These are phyloP conservation scores for Gavia stellata DNA, from an alignment of 2,113 vertebrate species.

Conservation along the genomic window DNA sequence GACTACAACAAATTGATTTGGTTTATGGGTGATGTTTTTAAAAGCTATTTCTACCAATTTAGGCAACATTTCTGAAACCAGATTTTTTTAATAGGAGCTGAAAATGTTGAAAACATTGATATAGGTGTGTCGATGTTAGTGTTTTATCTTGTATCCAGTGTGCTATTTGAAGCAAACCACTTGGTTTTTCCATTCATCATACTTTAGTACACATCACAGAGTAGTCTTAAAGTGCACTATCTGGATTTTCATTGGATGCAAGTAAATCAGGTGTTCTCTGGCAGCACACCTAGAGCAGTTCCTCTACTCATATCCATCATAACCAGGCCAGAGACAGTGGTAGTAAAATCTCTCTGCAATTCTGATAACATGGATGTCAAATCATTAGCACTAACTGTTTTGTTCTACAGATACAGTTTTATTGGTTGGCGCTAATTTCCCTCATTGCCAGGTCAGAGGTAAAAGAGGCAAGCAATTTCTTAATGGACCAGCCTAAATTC, in stretches of 20 bases:
- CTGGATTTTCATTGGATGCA: background rate
- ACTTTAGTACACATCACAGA: background rate
- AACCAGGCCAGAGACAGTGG: background rate
- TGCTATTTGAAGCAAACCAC: background rate
- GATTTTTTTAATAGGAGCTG: background rate
- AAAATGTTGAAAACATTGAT: background rate
- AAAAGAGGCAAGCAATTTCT: background rate
- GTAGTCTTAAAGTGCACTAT: background rate
- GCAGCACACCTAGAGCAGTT: background rate
- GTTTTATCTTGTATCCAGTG: background rate
- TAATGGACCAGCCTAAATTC: background rate
- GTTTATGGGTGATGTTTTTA: background rate
- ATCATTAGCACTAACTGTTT: background rate
- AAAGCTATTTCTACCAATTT: background rate
- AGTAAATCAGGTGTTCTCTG: background rate
- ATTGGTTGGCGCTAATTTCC: background rate
- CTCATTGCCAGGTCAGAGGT: background rate
- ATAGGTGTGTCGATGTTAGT: background rate
- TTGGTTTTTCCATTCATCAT: background rate
- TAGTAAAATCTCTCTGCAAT: background rate
- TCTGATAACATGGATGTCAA: background rate
- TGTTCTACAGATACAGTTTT: background rate
- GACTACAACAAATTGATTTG: background rate
- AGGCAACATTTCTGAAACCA: background rate
- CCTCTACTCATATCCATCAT: background rate